These are phyloP conservation scores for Odontocolon sp. DNA, from an alignment of 2,888 invertebrate genomes.

Conservation along the genomic window DNA sequence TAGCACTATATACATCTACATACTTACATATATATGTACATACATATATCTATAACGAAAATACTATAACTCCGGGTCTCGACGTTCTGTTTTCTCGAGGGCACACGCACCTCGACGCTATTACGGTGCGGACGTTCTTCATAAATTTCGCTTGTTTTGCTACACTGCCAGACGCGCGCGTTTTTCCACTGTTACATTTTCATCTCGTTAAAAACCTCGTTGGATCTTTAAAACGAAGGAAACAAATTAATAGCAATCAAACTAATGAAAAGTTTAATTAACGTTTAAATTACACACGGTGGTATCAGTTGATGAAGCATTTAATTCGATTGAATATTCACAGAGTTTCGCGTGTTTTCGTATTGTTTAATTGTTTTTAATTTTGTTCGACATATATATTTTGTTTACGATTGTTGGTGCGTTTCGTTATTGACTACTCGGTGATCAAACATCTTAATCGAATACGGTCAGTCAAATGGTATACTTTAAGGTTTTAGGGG, in stretches of 20 bases:
- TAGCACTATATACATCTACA: not conserved
- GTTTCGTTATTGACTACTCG: not conserved
- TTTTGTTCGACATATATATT: not conserved
- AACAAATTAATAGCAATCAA: no score
- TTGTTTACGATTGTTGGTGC: not conserved
- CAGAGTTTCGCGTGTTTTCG: not conserved
- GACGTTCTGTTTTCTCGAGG: slow-evolving; percentile 24
- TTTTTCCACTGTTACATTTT: not conserved
- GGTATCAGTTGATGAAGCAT: no score
- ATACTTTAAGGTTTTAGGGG: not conserved
- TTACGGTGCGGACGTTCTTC: slow-evolving; percentile 45
- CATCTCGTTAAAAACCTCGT: no score
- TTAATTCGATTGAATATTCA: not conserved
- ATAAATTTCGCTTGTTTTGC: slow-evolving; percentile 12
- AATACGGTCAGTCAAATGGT: slow-evolving; percentile 9
- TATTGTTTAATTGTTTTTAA: not conserved
- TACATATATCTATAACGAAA: not conserved
- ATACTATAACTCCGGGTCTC: slow-evolving; percentile 32
- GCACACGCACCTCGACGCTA: slow-evolving; percentile 53
- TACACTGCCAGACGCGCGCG: not conserved
- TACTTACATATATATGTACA: not conserved
- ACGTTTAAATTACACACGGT: no score
- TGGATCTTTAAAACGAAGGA: no score
- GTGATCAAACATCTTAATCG: not conserved
- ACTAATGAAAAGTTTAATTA: no score